Percentiles rank a stretch among this genome's conserved stretches.
These are phyloP conservation scores for Octopus bimaculoides DNA, from an alignment of 1,140 invertebrate genomes.

Conservation along the genomic window DNA sequence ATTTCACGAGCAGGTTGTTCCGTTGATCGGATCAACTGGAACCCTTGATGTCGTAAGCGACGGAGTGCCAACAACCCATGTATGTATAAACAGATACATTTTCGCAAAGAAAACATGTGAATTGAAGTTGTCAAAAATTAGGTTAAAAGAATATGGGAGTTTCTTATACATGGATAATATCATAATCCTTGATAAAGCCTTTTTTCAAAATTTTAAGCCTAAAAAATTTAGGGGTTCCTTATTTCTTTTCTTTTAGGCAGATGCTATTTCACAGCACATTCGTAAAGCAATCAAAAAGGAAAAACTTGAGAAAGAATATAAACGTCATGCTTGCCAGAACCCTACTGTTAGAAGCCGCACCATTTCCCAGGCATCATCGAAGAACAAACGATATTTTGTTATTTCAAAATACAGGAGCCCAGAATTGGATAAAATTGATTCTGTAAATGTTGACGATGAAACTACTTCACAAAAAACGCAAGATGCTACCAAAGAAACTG, in stretches of 20 bases:
- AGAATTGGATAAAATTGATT: conserved; percentile 33
- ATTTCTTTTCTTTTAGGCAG: conserved; percentile 31
- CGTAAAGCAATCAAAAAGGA: conserved; percentile 45
- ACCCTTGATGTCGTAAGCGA: no score
- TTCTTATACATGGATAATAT: no score
- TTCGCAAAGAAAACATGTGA: no score
- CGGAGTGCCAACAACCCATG: no score
- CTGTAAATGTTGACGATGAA: conserved; percentile 18
- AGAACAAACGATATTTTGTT: conserved; percentile 36
- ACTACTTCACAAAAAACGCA: neutral
- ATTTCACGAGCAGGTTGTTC: no score
- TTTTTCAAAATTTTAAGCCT: no score
- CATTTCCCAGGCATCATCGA: conserved; percentile 25
- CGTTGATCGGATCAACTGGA: no score
- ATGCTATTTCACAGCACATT: conserved; percentile 40
- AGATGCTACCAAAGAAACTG: neutral
- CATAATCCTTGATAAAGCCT: no score
- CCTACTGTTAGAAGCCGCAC: conserved; percentile 23
- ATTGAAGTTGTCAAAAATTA: no score
- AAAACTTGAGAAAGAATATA: conserved; percentile 45
- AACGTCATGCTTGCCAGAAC: conserved; percentile 34
- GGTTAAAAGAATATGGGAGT: no score
- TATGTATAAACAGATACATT: no score
- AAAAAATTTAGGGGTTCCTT: no score
- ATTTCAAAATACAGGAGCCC: conserved; percentile 34